Evolutionary conservation across 2,797 vertebrate species (phyloP).

Genomic region (Artibeus jamaicensis): DNA sequence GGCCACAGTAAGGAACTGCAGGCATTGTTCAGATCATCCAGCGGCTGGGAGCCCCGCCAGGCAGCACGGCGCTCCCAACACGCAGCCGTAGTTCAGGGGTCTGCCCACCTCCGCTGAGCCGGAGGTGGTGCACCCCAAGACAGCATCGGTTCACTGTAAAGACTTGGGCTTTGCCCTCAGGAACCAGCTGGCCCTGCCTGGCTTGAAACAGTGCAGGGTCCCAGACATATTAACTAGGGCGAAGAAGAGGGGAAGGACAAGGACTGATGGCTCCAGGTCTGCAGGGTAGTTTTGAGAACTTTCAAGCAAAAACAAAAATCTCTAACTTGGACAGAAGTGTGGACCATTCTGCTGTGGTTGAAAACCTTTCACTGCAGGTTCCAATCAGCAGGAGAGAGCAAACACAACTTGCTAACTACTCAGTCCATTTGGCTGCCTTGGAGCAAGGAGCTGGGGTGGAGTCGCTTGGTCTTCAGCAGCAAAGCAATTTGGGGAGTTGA

Average conservation of each 20-base stretch:
- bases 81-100: background rate
- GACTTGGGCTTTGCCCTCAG: background rate
- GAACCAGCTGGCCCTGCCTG: background rate
- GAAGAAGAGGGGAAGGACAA: background rate
- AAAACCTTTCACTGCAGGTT: background rate
- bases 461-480: background rate
- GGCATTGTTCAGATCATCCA: background rate
- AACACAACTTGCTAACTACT: fast-evolving
- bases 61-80: fast-evolving
- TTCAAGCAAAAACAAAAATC: background rate
- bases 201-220: background rate
- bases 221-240: fast-evolving
- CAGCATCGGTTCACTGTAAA: background rate
- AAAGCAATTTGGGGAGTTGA: fast-evolving
- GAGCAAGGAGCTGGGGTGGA: background rate
- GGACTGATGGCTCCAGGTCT: background rate
- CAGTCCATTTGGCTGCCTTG: fast-evolving
- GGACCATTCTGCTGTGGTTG: background rate
- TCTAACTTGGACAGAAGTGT: background rate
- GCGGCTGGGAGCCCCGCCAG: background rate
- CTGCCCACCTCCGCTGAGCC: fast-evolving
- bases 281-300: background rate
- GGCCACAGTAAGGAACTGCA: background rate
- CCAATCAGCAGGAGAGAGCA: background rate
- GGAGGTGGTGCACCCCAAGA: background rate